Evolutionary conservation across 2,888 invertebrate species (phyloP).

Genomic region (Smittia aterrima): DNA sequence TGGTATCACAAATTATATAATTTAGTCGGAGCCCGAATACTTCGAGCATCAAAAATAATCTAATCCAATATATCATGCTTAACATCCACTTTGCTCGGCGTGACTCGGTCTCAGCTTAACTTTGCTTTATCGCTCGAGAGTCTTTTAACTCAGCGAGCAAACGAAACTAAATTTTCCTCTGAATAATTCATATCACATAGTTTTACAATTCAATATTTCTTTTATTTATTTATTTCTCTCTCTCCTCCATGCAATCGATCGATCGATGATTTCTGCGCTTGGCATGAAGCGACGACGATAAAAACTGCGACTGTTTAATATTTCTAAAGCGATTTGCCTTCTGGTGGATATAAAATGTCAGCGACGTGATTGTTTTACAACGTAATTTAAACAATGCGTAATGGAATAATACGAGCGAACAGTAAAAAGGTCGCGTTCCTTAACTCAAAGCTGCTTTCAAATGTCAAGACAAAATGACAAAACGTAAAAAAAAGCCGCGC

Average conservation of each 20-base stretch:
- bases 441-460: not conserved
- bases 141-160: not conserved
- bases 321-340: not conserved
- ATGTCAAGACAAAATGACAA: not conserved
- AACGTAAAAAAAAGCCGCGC: not conserved
- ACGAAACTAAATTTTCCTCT: slow-evolving; percentile 4
- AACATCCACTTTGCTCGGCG: slow-evolving; percentile 1
- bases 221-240: not conserved
- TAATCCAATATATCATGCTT: slow-evolving; percentile 34
- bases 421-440: not conserved
- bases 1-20: slow-evolving; percentile 5
- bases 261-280: not conserved
- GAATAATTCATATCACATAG: slow-evolving; percentile 32
- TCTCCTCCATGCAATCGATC: not conserved
- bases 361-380: slow-evolving; percentile 37
- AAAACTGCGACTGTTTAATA: not conserved
- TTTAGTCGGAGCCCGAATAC: too few species aligned
- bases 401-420: not conserved
- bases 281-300: not conserved
- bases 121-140: not conserved
- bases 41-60: not conserved
- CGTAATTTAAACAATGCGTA: slow-evolving; percentile 23
- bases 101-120: not conserved
- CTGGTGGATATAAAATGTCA: slow-evolving; percentile 27
- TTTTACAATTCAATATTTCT: slow-evolving; percentile 27